Evolutionary conservation across 2,888 invertebrate genomes (phyloP), one percentile per base, ranked within the genome.

Genomic region (Agriopis leucophaearia): DNA sequence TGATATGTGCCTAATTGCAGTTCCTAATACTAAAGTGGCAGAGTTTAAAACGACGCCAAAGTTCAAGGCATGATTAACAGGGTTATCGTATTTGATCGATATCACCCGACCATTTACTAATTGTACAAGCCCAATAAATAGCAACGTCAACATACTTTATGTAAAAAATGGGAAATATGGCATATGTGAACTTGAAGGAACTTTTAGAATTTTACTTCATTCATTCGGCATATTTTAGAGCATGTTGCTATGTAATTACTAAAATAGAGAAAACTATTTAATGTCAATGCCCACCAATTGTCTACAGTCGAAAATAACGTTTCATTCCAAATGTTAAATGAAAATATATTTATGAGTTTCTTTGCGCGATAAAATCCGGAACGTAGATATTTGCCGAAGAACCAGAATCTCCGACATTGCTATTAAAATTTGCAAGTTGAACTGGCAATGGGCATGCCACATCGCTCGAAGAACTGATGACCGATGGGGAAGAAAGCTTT

Each of bases 11-110:
- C 27, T 27, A 27, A 35, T 35, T 13, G 50, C 35, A 13, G 12
- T 9, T 16, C 27, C 50, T 18, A 12, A 12, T 42, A 40, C 16
- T 18, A 42, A 55, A 18, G 16, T 38, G 13, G 12, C 15, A 36
- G 42, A n/a, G 13, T 16, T 50, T 56, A 38, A 52, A 45, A 13
- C 35, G 6, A 35, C 40, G n/a, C 42, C 40, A 55, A 35, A 12
- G 27, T 4, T 45, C 44, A 56, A 63, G 48, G 63, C 16, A 48
- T 60, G 47, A 48, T 68, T 65, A 66, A 67, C 13, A 44, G 66
- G 64, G 27, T 27, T 27, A 27, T 27, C 27, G 27, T 67, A 64
- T 70, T 72, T 70, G 67, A 40, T 65, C 72, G 67, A 70, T 70
- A 68, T 63, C 58, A 61, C 58, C 50, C 63, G 7, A 58, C 66